A percentile compares a stretch with the other conserved stretches of the same genome.
Evolutionary conservation across 2,113 vertebrate genomes (phyloP).

Genomic region (Myotis davidii): DNA sequence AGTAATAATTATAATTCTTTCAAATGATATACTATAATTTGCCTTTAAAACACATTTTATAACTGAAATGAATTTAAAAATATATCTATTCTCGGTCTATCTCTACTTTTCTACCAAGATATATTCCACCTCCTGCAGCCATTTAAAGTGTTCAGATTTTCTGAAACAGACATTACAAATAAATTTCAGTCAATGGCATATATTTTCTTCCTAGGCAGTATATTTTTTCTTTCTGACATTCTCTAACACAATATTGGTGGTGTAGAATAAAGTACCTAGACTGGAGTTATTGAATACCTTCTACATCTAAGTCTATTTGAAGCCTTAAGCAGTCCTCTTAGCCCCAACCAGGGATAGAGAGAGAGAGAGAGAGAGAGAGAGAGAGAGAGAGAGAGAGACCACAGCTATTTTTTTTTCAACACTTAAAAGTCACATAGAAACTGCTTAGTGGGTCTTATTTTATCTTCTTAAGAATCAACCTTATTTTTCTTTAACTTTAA

Average conservation of each 20-base stretch:
- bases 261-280: background rate
- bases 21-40: conserved; percentile 1
- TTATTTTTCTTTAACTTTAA: background rate
- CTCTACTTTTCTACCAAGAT: background rate
- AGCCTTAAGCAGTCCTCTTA: background rate
- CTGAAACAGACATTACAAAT: background rate
- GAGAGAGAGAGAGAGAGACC: too few relatives aligned
- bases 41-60: conserved; percentile 38
- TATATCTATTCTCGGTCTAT: background rate
- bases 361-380: too few relatives aligned
- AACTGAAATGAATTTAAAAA: conserved; percentile 20
- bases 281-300: background rate
- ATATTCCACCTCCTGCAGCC: background rate
- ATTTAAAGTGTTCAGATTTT: background rate
- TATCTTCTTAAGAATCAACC: background rate
- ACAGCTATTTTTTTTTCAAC: background rate
- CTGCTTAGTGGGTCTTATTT: background rate
- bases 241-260: background rate
- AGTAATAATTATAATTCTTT: conserved; percentile 52
- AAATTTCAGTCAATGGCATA: background rate
- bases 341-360: background rate
- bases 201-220: background rate
- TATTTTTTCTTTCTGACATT: background rate
- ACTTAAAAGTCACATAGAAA: background rate
- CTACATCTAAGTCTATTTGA: background rate